Conservation (phyloP, 2,797 vertebrate genomes). For the Lophotriccus pileatus region DNA sequence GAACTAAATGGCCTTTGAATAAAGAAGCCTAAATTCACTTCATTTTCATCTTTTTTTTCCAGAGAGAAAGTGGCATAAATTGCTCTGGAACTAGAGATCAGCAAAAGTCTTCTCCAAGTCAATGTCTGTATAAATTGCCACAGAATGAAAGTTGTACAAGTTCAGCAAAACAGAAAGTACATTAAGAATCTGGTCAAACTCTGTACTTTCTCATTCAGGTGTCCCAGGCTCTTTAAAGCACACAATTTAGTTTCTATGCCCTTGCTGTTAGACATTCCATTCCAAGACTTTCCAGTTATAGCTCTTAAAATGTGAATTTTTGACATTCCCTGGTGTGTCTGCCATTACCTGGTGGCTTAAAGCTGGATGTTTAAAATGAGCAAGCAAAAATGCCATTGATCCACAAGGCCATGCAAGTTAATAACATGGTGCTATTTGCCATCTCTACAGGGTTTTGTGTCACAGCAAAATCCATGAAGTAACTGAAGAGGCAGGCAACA, state of each 20-base stretch:
- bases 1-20: slow-evolving; percentile 15
- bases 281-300: neutral
- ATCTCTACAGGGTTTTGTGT: neutral
- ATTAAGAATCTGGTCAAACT: neutral
- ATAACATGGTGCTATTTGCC: neutral
- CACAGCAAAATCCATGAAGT: neutral
- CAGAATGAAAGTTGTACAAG: neutral
- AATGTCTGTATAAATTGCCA: neutral
- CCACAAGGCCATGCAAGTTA: neutral
- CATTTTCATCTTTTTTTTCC: slow-evolving; percentile 33
- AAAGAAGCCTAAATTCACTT: slow-evolving; percentile 39
- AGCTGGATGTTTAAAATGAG: neutral
- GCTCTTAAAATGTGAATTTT: neutral
- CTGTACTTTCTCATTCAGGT: neutral
- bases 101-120: slow-evolving; percentile 27
- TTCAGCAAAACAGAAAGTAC: neutral
- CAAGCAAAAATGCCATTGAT: neutral
- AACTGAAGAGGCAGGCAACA: neutral
- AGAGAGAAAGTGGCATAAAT: slow-evolving; percentile 21
- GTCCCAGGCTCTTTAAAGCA: neutral
- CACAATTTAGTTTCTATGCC: neutral
- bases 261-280: neutral
- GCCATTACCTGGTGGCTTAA: neutral
- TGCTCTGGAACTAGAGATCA: slow-evolving; percentile 22
- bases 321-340: neutral